These are phyloP conservation scores for Peromyscus aztecus DNA, from an alignment of 2,797 vertebrate genomes.

Conservation along the genomic window DNA sequence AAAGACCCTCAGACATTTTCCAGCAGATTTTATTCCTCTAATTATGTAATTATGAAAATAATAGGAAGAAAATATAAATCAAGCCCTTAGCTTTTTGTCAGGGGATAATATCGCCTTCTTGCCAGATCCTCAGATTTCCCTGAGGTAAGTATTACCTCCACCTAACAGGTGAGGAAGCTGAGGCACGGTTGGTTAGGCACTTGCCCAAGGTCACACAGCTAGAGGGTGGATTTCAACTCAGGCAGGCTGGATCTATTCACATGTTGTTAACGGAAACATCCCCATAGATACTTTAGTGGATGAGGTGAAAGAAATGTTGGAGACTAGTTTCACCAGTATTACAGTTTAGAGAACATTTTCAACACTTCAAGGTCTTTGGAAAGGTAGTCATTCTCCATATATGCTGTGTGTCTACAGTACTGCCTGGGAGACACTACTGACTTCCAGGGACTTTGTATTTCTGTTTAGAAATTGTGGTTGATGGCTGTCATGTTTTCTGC, in stretches of 20 bases:
- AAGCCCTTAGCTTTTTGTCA: conserved; percentile 2
- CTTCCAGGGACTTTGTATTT: neutral
- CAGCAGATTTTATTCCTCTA: neutral
- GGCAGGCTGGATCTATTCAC: neutral
- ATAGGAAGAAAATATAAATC: neutral
- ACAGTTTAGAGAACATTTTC: neutral
- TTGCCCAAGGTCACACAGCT: neutral
- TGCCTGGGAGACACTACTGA: neutral
- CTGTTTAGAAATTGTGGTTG: neutral
- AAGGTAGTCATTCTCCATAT: neutral
- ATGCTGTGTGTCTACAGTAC: neutral
- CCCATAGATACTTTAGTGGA: neutral
- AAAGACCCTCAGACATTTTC: neutral
- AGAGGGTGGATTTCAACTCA: neutral
- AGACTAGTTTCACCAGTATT: neutral
- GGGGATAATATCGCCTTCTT: neutral
- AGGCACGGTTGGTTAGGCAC: neutral
- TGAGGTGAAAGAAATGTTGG: neutral
- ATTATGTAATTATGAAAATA: neutral
- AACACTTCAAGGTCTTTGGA: neutral
- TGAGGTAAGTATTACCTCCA: neutral
- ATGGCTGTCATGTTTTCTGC: neutral
- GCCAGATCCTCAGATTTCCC: neutral
- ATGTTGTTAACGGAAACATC: neutral
- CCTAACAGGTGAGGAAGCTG: conserved; percentile 1